Base-by-base conservation (phyloP, 1,140 invertebrate genomes). In the Trichonephila clavipes region DNA sequence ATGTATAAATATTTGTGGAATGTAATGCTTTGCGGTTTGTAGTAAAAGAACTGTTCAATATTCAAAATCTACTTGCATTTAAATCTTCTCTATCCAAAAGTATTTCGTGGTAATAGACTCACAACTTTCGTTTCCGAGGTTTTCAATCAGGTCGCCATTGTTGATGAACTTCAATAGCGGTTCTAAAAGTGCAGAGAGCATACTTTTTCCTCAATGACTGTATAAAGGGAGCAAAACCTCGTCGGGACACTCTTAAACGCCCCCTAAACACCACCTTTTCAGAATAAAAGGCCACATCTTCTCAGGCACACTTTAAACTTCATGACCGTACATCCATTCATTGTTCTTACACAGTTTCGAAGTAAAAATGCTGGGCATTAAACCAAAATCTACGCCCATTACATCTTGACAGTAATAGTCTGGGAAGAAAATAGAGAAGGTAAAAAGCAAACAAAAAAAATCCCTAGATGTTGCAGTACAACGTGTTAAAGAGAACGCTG, bases 371-470 rank as follows among this genome's bases (percentile, higher is more conserved):
- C 44, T 10, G 40, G 5, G 59, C 61, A 87, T 87, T 87, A 87
- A 87, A 87, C 59, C 58, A 62, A 87, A 87, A 87, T 87, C 59
- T 87, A 87, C 61, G 24, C 61, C 85, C 85, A 87, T 87, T 87
- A 87, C 59, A 19, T 24, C 28, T 0, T 59, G 82, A 62, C 59
- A 87, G 59, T 61, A 87, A 87, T 62, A 62, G 85, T 24, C 28
- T 19, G 18, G 19, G 16, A 87, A 61, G 51, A 19, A 64, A 77
- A 87, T 12, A 64, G 19, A 34, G n/a, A 19, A 24, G n/a, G 10
- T 21, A 8, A n/a, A n/a, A 66, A 28, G 28, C n/a, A 69, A 28
- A 69, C 1, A 12, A 69, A 28, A 24, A 69, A 69, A 24, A 51
- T 51, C n/a, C 21, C 12, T 69, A 24, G 66, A 28, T 69, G 66